phyloP scores from a whole-genome alignment of 2,888 invertebrate species.

The Rhimphoctona megacephalus region DNA sequence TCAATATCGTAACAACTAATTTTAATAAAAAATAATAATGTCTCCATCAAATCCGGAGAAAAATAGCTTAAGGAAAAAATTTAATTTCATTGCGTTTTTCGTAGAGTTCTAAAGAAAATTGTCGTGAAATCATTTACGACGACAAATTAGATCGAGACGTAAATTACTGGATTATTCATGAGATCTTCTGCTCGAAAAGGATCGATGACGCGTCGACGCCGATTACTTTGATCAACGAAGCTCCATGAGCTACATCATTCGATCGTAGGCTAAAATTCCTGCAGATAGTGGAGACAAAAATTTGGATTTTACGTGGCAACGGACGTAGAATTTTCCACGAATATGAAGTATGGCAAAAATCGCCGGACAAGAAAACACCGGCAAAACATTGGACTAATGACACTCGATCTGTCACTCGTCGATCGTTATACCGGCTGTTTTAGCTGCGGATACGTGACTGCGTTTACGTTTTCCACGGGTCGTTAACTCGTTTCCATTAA shows the following conservation, averaged over 20 bases:
- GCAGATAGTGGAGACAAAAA: background rate
- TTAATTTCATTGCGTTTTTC: background rate
- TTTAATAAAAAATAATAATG: background rate
- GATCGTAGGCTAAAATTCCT: background rate
- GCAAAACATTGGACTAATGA: constrained; percentile 76
- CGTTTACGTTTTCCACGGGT: constrained; percentile 82
- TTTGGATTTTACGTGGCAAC: background rate
- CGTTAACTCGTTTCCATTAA: constrained; percentile 83
- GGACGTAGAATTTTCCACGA: constrained; percentile 23
- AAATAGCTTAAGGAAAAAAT: background rate
- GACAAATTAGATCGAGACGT: constrained; percentile 31
- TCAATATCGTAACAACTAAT: background rate
- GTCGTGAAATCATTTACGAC: background rate
- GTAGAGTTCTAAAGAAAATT: background rate
- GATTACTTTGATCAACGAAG: constrained; percentile 1
- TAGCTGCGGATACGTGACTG: constrained; percentile 77
- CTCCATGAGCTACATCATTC: background rate
- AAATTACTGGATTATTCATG: constrained; percentile 9
- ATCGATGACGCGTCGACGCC: constrained; percentile 10
- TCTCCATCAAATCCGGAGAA: background rate
- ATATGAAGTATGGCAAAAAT: constrained; percentile 12
- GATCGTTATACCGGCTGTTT: constrained; percentile 74
- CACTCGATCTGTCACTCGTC: constrained; percentile 78
- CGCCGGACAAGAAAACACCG: constrained; percentile 7
- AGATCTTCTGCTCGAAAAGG: background rate